Base-by-base conservation (phyloP, 2,113 vertebrate species). In the Pelecanus crispus region DNA sequence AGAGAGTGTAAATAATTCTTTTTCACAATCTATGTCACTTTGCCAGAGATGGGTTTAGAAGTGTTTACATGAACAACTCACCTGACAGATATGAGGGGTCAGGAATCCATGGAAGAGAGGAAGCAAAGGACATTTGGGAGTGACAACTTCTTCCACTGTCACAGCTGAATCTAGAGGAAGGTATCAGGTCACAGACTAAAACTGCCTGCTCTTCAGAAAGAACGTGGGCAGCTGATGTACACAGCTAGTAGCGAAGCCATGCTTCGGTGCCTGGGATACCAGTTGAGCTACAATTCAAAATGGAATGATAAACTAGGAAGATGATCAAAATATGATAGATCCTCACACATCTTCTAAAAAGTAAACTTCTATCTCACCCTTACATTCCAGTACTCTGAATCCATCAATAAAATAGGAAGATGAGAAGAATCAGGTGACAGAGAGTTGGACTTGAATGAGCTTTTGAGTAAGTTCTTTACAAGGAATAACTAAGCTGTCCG, bases 221-320 rank as follows among this genome's bases (percentile, higher is more conserved):
- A 63, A 25, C 1, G 2, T 31, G 34, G 32, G 80, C 50, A 85
- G 55, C 12, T 2, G 2, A 47, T 21, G 29, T 36, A 49, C 45
- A 26, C 40, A 90, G 62, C 24, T 40, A 29, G 34, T 13, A 45
- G 45, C 1, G 0, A 90, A 86, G 55, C 17, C 5, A 2, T 62
- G 53, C 58, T 78, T 44, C 0, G 0, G 31, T 45, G 75, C 47
- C 55, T 74, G 72, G 59, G 55, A n/a, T 40, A 26, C 6, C 3
- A 4, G 32, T 36, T 77, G 44, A 88, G 36, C 44, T 66, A 31
- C 50, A 66, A 17, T 53, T 77, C 38, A 73, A 77, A 91, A 47
- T 31, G 31, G 52, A 86, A 80, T 36, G 11, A 44, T 49, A 40
- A 1, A 3, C 36, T 72, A 70, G 36, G 82, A 86, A 74, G 68